Evolutionary conservation across 2,113 vertebrate genomes (phyloP).

Genomic region (Axis porcinus): DNA sequence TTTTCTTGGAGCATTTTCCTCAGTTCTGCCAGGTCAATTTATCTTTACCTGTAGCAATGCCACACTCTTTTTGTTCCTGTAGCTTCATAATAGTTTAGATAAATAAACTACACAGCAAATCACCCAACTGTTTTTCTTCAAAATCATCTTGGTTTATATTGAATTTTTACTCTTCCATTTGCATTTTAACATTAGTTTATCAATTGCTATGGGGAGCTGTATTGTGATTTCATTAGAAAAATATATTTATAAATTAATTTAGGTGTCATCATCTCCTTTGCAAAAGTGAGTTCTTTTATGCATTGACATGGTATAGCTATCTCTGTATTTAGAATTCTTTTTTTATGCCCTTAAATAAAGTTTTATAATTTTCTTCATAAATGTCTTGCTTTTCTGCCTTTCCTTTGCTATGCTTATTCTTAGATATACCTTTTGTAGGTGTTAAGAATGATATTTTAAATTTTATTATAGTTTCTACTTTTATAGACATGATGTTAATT

Average conservation of each 20-base stretch:
- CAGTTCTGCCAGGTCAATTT: neutral
- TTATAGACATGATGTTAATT: neutral
- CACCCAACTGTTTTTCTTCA: neutral
- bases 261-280: neutral
- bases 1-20: neutral
- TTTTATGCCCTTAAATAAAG: neutral
- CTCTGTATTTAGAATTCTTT: neutral
- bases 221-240: neutral
- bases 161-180: neutral
- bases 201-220: neutral
- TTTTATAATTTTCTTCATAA: constrained; percentile 1
- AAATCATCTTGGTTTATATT: neutral
- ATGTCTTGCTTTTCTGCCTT: neutral
- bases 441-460: constrained; percentile 12
- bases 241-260: neutral
- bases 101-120: neutral
- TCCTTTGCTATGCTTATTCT: neutral
- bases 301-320: neutral
- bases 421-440: neutral
- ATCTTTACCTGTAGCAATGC: neutral
- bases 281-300: neutral
- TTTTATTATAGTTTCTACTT: neutral
- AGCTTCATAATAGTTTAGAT: neutral
- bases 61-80: neutral
- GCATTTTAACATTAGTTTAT: constrained; percentile 26